phyloP scores from a whole-genome alignment of 92 coral and sea anemone genomes.

The Heliopora coerulea region DNA sequence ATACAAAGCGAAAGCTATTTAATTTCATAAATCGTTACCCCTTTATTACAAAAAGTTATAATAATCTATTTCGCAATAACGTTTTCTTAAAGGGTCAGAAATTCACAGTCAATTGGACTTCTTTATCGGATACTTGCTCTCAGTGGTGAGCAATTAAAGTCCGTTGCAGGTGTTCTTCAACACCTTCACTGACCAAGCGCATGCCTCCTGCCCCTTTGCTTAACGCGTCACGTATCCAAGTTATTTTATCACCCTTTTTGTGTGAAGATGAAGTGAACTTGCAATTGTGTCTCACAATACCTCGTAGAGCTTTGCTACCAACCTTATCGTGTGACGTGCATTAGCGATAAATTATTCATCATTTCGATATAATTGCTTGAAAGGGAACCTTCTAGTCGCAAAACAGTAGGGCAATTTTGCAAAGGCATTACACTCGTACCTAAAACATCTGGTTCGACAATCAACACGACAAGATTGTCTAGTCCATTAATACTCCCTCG shows the following conservation, averaged over 20 bases:
- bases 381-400: conserved; percentile 35
- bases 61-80: conserved; percentile 12
- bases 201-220: not conserved
- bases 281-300: not conserved
- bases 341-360: conserved; percentile 40
- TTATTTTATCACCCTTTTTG: not conserved
- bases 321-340: conserved; percentile 29
- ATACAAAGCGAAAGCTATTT: conserved; percentile 31
- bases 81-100: conserved; percentile 23
- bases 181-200: conserved; percentile 28
- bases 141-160: conserved; percentile 45
- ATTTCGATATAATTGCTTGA: conserved; percentile 25
- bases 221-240: not conserved
- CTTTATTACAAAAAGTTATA: conserved; percentile 29
- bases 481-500: conserved; percentile 37
- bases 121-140: conserved; percentile 41
- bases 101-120: conserved; percentile 21
- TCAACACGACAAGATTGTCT: conserved; percentile 16
- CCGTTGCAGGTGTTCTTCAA: conserved; percentile 39
- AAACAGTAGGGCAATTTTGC: conserved; percentile 30
- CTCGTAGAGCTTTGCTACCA: not conserved
- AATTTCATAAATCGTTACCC: conserved; percentile 12
- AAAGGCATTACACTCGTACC: conserved; percentile 21
- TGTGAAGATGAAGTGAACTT: not conserved
- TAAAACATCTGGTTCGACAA: conserved; percentile 30